A percentile compares a stretch with the other conserved stretches of the same genome.
Conservation (phyloP, 2,888 invertebrate species). For the Ephialtes manifestator region DNA sequence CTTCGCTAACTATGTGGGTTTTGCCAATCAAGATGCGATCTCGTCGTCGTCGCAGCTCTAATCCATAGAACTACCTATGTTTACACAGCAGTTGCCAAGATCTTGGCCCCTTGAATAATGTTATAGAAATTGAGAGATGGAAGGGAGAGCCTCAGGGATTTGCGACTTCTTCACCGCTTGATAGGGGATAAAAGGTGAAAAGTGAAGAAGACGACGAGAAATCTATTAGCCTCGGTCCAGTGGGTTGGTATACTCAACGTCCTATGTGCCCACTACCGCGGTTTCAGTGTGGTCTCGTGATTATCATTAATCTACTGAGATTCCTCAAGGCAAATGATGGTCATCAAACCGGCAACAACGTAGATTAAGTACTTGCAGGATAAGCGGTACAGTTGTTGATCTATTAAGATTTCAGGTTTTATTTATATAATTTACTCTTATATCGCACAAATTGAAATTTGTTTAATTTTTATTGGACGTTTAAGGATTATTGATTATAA, state of each 20-base stretch:
- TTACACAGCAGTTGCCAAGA: slow-evolving; percentile 14
- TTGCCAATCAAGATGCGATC: slow-evolving; percentile 76
- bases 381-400: slow-evolving; percentile 29
- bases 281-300: slow-evolving; percentile 59
- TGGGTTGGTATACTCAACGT: slow-evolving; percentile 51
- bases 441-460: neutral
- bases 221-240: slow-evolving; percentile 64
- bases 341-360: slow-evolving; percentile 11
- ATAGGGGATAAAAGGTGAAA: slow-evolving; percentile 43
- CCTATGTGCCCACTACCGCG: slow-evolving; percentile 28
- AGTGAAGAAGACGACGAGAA: slow-evolving; percentile 54
- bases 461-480: neutral
- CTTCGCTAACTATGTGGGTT: slow-evolving; percentile 72
- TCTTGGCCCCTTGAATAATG: slow-evolving; percentile 25
- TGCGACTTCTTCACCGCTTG: slow-evolving; percentile 33
- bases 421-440: neutral
- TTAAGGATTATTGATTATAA: neutral
- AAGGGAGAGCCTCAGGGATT: slow-evolving; percentile 40
- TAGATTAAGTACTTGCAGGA: slow-evolving; percentile 4
- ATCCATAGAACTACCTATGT: slow-evolving; percentile 16
- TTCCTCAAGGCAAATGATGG: slow-evolving; percentile 52
- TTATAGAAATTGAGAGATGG: slow-evolving; percentile 35
- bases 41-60: slow-evolving; percentile 60
- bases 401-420: neutral
- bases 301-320: slow-evolving; percentile 61